Percentiles rank a stretch among this genome's conserved stretches.
Evolutionary conservation across 1,140 invertebrate genomes (phyloP).

Genomic region (Zaprionus ghesquierei): DNA sequence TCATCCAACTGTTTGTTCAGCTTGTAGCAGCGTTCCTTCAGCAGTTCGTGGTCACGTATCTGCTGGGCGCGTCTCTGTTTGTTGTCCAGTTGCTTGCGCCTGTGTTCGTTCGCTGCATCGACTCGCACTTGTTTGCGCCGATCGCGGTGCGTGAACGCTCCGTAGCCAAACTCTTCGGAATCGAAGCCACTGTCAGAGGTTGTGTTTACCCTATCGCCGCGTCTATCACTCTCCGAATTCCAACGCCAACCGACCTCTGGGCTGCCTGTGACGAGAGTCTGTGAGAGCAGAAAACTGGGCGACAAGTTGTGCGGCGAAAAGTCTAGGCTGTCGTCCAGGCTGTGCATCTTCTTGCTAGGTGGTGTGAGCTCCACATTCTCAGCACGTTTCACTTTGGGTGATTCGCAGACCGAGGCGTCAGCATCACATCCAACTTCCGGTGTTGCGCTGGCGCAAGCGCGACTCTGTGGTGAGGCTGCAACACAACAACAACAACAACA

Average conservation of each 20-base stretch:
- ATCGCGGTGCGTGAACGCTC: constrained; percentile 29
- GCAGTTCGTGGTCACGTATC: constrained; percentile 55
- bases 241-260: constrained; percentile 77
- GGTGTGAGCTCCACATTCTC: constrained; percentile 62
- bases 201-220: constrained; percentile 41
- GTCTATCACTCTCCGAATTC: constrained; percentile 42
- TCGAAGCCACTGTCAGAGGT: constrained; percentile 71
- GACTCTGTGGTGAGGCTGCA: constrained; percentile 67
- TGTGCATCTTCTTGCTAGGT: constrained; percentile 56
- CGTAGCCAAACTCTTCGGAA: constrained; percentile 51
- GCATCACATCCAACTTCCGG: constrained; percentile 28
- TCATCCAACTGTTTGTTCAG: constrained; percentile 62
- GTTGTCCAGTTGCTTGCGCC: constrained; percentile 60
- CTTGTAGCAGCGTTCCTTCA: constrained; percentile 68
- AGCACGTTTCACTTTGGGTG: constrained; percentile 1
- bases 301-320: constrained; percentile 65
- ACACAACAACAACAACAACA: not conserved
- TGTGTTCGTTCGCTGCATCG: constrained; percentile 46
- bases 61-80: constrained; percentile 64
- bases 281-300: constrained; percentile 65
- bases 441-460: constrained; percentile 44
- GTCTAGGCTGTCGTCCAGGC: constrained; percentile 70
- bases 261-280: constrained; percentile 67
- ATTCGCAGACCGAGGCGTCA: constrained; percentile 18
- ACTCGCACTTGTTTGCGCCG: constrained; percentile 44